Base-by-base conservation (phyloP, 2,113 vertebrate genomes). In the Notiomystis cincta region DNA sequence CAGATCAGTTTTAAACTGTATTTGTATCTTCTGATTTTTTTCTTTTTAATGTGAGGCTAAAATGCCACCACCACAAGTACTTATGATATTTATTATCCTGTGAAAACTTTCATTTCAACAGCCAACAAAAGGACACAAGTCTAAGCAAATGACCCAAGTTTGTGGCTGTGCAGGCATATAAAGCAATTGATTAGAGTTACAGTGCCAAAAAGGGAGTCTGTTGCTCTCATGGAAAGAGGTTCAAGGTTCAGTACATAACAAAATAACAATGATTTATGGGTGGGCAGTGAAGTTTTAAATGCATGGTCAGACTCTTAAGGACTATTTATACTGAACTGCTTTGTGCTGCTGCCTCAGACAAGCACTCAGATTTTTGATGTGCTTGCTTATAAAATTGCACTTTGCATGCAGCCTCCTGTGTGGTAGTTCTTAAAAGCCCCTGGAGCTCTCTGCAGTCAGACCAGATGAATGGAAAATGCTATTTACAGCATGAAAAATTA, bases 161-260 rank as follows among this genome's bases (percentile, higher is more conserved):
- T 73, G 42, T 48, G 38, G 24, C 38, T 61, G 19, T 66, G 38
- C 38, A 78, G 69, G 51, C 35, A 31, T 22, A n/a, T 6, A 54
- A 81, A 89, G 51, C 38, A 61, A 38, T 90, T 60, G 57, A 73
- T 91, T 72, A 8, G 91, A 75, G 88, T 85, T 72, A 33, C 44
- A 73, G 73, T 89, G 56, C 70, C 73, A 25, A 62, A 82, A 81
- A 80, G 50, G 38, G 64, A 71, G 66, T 88, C 71, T 65, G n/a
- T 80, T 94, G 42, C 48, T 87, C 47, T 93, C 45, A 45, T 44
- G 78, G 31, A 89, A 90, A 96, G 79, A 56, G 44, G 50, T 89
- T 85, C 70, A 82, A 89, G 80, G 57, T 94, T 94, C 62, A 85
- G 75, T 86, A 80, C n/a, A 13, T 92, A 87, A 80, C 40, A 87